Evolutionary conservation across 1,140 invertebrate species (phyloP), one percentile per base, ranked within the genome.

Genomic region (Streblospio benedicti): DNA sequence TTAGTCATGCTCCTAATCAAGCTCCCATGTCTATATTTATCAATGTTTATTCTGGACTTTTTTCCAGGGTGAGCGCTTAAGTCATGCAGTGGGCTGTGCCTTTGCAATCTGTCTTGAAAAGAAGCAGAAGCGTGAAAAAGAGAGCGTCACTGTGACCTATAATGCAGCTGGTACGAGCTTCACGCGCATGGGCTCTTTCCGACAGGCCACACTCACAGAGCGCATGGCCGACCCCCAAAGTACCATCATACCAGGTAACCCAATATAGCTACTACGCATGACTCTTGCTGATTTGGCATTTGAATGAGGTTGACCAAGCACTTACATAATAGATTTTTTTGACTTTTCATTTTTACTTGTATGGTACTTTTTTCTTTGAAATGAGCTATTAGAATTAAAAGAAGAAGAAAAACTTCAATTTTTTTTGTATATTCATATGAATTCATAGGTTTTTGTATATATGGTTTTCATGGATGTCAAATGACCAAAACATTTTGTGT

Each of bases 81-180:
- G 93, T 70, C 96, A 99, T 80, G 96, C 96, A 0, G 97, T 99
- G 32, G 97, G 97, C 14, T 99, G 96, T 83, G 95, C 97, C 49
- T 99, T 99, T 81, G 91, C 93, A 53, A 91, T 95, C 14, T 99
- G 97, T 73, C 78, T 99, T 60, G 96, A 99, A 76, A 84, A 91
- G 65, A 99, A 99, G 79, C 93, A 98, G 76, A 89, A 93, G 66
- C 82, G 97, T 61, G 97, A 99, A 71, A 96, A 95, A 73, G 93
- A 99, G 78, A 92, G 70, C 9, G 71, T 72, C 9, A 35, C 66
- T 28, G 92, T 96, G 1, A 91, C 88, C 62, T 96, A 91, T 75
- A 93, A 93, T 76, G 84, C 88, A n/a, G 89, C 89, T 66, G 90
- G 88, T 69, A 89, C 90, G n/a, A 91, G 90, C 18, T 97, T 97